A percentile compares a stretch with the other conserved stretches of the same genome.
Evolutionary conservation across 2,888 invertebrate species (phyloP).

Genomic region (Heliconius sara): DNA sequence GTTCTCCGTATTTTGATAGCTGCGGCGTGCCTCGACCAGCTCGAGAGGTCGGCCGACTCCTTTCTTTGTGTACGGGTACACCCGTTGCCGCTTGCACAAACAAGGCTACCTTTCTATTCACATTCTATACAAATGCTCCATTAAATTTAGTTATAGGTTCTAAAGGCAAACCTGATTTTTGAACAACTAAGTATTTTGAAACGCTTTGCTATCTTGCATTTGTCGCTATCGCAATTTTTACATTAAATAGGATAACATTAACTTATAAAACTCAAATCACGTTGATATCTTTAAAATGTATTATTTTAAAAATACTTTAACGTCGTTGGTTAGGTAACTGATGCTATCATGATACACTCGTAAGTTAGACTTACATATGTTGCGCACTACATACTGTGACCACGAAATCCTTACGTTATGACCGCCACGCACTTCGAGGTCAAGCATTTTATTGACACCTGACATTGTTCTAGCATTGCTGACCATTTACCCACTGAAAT

Average conservation of each 20-base stretch:
- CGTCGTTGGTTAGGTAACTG: conserved; percentile 45
- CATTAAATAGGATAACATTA: conserved; percentile 15
- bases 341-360: conserved; percentile 48
- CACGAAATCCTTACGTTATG: conserved; percentile 74
- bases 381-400: conserved; percentile 72
- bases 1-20: conserved; percentile 32
- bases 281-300: conserved; percentile 35
- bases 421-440: conserved; percentile 75
- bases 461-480: conserved; percentile 74
- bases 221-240: conserved; percentile 33
- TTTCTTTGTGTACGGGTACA: conserved; percentile 54
- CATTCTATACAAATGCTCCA: conserved; percentile 49
- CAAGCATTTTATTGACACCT: conserved; percentile 75
- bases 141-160: conserved; percentile 47
- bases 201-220: conserved; percentile 34
- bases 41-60: conserved; percentile 44
- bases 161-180: conserved; percentile 46
- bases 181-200: conserved; percentile 44
- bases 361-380: conserved; percentile 53
- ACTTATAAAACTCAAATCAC: conserved; percentile 34
- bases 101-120: conserved; percentile 56
- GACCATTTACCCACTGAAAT: conserved; percentile 56
- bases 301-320: conserved; percentile 42
- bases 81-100: conserved; percentile 47
- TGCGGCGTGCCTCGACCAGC: conserved; percentile 18